Percentiles rank a stretch among this genome's conserved stretches.
These are phyloP conservation scores for Chinchilla lanigera DNA, from an alignment of 2,113 vertebrate genomes.

Conservation along the genomic window DNA sequence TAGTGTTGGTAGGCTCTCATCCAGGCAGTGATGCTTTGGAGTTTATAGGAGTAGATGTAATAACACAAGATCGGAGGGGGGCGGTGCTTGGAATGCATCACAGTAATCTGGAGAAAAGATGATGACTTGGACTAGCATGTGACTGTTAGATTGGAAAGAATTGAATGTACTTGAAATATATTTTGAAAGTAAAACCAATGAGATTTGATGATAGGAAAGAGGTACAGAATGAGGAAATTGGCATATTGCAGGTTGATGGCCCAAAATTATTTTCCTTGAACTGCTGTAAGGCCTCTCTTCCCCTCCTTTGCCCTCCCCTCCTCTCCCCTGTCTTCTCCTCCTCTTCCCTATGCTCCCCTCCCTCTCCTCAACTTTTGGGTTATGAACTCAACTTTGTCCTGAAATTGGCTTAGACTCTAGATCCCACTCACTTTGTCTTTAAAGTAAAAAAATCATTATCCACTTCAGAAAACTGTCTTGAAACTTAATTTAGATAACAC, in stretches of 20 bases:
- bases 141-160: background rate
- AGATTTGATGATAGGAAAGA: background rate
- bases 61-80: background rate
- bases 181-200: background rate
- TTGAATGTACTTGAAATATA: background rate
- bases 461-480: background rate
- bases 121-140: background rate
- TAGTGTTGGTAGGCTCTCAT: background rate
- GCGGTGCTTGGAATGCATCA: background rate
- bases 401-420: background rate
- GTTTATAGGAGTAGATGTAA: background rate
- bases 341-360: background rate
- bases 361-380: too few relatives aligned
- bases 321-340: background rate
- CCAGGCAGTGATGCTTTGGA: background rate
- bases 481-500: background rate
- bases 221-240: background rate
- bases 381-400: background rate
- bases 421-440: background rate
- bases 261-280: background rate
- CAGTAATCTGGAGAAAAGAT: background rate
- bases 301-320: background rate
- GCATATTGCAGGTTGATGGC: background rate
- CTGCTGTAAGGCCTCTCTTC: background rate
- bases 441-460: background rate